Conservation (phyloP, 37 sponge, comb jelly and placozoan species). For the Cliona cf. orientalis region DNA sequence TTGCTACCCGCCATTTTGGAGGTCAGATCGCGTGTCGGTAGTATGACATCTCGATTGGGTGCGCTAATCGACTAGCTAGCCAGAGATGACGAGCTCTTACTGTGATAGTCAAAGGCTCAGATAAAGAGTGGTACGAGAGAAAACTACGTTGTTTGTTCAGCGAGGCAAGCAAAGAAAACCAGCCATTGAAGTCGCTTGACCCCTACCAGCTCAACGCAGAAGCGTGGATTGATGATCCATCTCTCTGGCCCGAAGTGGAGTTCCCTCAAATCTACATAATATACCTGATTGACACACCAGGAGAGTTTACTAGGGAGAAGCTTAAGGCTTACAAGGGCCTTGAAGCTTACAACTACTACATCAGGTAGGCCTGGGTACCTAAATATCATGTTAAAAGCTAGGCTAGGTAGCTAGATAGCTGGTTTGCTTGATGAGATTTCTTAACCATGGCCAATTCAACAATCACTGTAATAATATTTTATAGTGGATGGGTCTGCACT, state of each 20-base stretch:
- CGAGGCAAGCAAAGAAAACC: neutral
- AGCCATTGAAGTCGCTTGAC: neutral
- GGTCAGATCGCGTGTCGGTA: neutral
- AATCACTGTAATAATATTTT: no score
- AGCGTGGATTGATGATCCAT: conserved; percentile 21
- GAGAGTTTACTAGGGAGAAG: conserved; percentile 18
- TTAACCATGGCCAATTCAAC: no score
- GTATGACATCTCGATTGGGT: no score
- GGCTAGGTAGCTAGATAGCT: no score
- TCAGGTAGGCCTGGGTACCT: neutral
- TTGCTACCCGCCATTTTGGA: neutral
- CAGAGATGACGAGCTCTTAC: no score
- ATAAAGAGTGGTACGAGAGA: neutral
- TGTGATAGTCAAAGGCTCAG: no score
- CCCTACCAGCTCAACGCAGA: conserved; percentile 16
- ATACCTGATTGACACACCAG: conserved; percentile 16
- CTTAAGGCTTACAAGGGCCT: conserved; percentile 29
- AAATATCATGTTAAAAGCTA: neutral
- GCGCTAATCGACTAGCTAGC: no score
- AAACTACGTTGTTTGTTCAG: neutral
- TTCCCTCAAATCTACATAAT: neutral
- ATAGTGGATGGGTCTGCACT: neutral
- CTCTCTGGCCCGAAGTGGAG: conserved; percentile 9
- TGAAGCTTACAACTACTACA: conserved; percentile 27
- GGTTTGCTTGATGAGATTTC: no score